Base-by-base conservation (phyloP, 2,888 invertebrate species). In the Lycia hirtaria region DNA sequence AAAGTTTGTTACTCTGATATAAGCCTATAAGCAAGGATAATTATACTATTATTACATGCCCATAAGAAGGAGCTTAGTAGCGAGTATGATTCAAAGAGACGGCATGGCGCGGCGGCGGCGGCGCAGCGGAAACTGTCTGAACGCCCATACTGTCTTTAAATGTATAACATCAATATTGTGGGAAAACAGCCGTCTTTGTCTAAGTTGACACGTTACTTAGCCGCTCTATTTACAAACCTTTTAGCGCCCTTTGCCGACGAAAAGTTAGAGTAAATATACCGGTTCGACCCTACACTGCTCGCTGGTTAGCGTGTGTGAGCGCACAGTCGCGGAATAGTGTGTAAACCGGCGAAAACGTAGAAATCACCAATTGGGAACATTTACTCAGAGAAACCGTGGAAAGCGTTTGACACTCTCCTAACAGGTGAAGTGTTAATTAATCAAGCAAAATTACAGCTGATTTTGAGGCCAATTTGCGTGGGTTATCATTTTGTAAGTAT, bases 151-250 rank as follows among this genome's bases (percentile, higher is more conserved):
- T n/a, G n/a, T n/a, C n/a, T n/a, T n/a, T n/a, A n/a, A n/a, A 6
- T 52, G n/a, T 52, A 52, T 32, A 19, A 19, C 35, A 19, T 28
- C 30, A 37, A 9, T 37, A 43, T 48, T 52, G 65, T 75, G 73
- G 76, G 74, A 78, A 78, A 84, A 87, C 83, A 87, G 78, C 73
- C 78, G 72, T 80, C 87, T 83, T 88, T 89, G 88, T 89, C 85
- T 85, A 80, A 52, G 79, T 85, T 85, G 87, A 86, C 85, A 82
- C 76, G 83, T 89, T 85, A 87, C 88, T 88, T 87, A 84, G 81
- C 77, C 75, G 80, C 65, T 81, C 75, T 91, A 84, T 91, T 91
- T 86, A 85, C 89, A 77, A 85, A 82, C 86, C 89, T 91, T 90
- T 89, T 91, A 91, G 85, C 87, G 73, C 85, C 88, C 87, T 80